Base-by-base conservation (phyloP, 2,888 invertebrate genomes). In the Norana najaformis region DNA sequence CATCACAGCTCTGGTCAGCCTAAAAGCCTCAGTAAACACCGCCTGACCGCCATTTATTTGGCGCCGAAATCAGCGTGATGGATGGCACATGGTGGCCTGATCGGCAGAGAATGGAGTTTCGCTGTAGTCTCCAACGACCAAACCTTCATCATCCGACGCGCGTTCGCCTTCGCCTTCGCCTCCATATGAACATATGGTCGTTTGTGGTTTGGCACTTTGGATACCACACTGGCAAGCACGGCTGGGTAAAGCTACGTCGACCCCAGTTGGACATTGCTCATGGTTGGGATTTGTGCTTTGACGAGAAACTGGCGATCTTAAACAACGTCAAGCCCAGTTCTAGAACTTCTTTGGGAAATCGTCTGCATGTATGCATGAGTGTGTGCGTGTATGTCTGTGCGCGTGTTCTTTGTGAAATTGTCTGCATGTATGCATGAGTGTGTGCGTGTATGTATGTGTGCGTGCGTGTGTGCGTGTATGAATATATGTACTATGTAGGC, bases 91-190 rank as follows among this genome's bases (percentile, higher is more conserved):
- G 69, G 69, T 69, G 11, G 6, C 69, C n/a, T 30, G 69, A n/a
- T 69, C 30, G n/a, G 69, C 69, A 69, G 30, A 69, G 69, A 69
- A 69, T 69, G 69, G 69, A 69, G n/a, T 69, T 69, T 69, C 69
- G 69, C n/a, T 69, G 69, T 69, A 69, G n/a, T 69, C 69, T 69
- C 69, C n/a, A n/a, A 69, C 69, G 69, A 69, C 69, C 69, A n/a
- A 69, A 69, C 69, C 18, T 69, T 69, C 69, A 69, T 69, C 69
- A 69, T 69, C 69, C 69, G n/a, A n/a, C 69, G 69, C 69, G n/a
- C 69, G n/a, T 69, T 11, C 69, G 69, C 69, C 47, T 69, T 30
- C 69, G 0, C 13, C 53, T 69, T n/a, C 11, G 4, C 13, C n/a
- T 5, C n/a, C 69, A 69, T 69, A n/a, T 69, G 69, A n/a, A n/a